These are phyloP conservation scores for Nomada ruficornis DNA, from an alignment of 2,888 invertebrate genomes.

Conservation along the genomic window DNA sequence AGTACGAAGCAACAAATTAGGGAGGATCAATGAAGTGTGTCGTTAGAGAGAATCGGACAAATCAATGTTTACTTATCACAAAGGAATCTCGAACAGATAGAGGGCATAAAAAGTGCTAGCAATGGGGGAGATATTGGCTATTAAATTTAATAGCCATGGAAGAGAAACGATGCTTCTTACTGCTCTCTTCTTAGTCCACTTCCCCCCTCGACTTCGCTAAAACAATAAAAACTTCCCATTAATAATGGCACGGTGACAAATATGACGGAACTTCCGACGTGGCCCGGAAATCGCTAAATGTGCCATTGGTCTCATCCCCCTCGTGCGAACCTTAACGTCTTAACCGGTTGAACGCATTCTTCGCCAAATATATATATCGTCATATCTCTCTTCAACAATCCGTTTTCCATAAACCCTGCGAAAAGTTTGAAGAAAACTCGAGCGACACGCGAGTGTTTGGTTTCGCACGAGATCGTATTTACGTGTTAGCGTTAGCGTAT, in stretches of 20 bases:
- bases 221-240: constrained; percentile 68
- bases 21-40: neutral
- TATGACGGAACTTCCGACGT: constrained; percentile 80
- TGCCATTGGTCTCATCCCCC: constrained; percentile 44
- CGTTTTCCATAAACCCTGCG: too few relatives aligned
- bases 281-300: constrained; percentile 78
- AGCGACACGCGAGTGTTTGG: too few relatives aligned
- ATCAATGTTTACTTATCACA: constrained; percentile 49
- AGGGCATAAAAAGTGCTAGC: constrained; percentile 45
- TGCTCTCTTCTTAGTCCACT: constrained; percentile 44
- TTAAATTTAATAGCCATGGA: constrained; percentile 79
- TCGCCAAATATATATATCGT: constrained; percentile 4
- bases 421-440: too few relatives aligned
- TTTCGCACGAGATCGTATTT: too few relatives aligned
- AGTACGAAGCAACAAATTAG: neutral
- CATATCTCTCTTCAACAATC: too few relatives aligned
- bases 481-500: too few relatives aligned
- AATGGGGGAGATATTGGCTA: constrained; percentile 67
- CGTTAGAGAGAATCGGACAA: constrained; percentile 21
- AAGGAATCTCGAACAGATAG: constrained; percentile 51
- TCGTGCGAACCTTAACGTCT: constrained; percentile 9
- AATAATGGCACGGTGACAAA: constrained; percentile 76
- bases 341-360: neutral
- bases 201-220: constrained; percentile 51
- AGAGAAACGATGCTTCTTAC: constrained; percentile 62